A percentile compares a stretch with the other conserved stretches of the same genome.
Conservation (phyloP, 2,113 vertebrate genomes). For the Pelecanoides urinatrix region DNA sequence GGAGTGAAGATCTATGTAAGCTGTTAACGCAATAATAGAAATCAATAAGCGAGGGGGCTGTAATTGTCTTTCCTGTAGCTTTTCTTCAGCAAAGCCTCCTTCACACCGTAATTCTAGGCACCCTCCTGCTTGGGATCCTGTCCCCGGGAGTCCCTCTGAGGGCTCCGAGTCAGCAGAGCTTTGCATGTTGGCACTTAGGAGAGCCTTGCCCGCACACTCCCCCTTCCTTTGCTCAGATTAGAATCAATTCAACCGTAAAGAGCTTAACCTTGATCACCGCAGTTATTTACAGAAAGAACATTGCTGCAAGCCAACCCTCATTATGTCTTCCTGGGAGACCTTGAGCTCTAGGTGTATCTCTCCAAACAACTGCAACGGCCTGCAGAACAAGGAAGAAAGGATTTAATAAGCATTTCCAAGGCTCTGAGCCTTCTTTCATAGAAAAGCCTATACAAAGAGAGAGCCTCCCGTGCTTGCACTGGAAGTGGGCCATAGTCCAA, state of each 20-base stretch:
- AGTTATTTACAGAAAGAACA: slow-evolving; percentile 17
- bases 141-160: not conserved
- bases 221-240: not conserved
- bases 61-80: not conserved
- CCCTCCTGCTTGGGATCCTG: not conserved
- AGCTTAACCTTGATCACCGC: not conserved
- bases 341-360: not conserved
- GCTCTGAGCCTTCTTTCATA: not conserved
- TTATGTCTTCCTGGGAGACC: not conserved
- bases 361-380: not conserved
- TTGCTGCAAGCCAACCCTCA: not conserved
- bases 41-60: not conserved
- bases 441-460: not conserved
- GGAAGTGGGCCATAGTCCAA: not conserved
- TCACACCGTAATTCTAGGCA: not conserved
- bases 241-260: not conserved
- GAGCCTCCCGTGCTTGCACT: not conserved
- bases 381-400: slow-evolving; percentile 24
- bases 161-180: not conserved
- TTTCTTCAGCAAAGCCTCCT: not conserved
- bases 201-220: not conserved
- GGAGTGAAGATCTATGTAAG: not conserved
- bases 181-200: not conserved
- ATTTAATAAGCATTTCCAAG: not conserved
- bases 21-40: not conserved